A percentile compares a stretch with the other conserved stretches of the same genome.
Conservation (phyloP, 2,797 vertebrate species). For the Serranus cabrilla region DNA sequence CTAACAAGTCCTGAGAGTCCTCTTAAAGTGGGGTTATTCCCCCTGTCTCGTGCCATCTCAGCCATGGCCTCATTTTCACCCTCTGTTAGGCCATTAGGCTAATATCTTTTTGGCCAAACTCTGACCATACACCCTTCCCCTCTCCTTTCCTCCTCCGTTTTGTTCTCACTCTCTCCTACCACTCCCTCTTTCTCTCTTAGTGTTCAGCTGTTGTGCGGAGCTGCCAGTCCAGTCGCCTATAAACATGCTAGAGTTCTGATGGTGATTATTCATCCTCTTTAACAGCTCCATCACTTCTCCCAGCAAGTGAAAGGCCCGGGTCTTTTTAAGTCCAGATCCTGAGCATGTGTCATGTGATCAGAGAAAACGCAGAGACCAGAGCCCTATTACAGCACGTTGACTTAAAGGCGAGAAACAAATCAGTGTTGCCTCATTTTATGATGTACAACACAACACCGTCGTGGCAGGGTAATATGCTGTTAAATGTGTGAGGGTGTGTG, state of each 20-base stretch:
- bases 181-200: conserved; percentile 49
- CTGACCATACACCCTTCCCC: conserved; percentile 52
- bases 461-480: conserved; percentile 14
- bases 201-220: conserved; percentile 49
- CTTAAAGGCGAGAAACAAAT: conserved; percentile 52
- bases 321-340: conserved; percentile 40
- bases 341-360: conserved; percentile 52
- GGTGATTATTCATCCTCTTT: conserved; percentile 58
- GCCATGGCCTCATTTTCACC: conserved; percentile 74
- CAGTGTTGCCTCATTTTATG: conserved; percentile 35
- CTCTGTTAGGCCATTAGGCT: conserved; percentile 64
- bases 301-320: conserved; percentile 14
- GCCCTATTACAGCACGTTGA: conserved; percentile 24
- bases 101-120: conserved; percentile 63
- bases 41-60: conserved; percentile 75
- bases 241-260: conserved; percentile 61
- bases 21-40: conserved; percentile 76
- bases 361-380: conserved; percentile 43
- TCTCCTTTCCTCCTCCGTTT: conserved; percentile 39
- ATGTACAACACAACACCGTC: conserved; percentile 22
- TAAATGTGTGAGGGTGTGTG: conserved; percentile 54
- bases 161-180: conserved; percentile 53
- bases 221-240: conserved; percentile 53
- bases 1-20: conserved; percentile 80
- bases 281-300: conserved; percentile 58